Evolutionary conservation across 2,888 invertebrate genomes (phyloP).

Genomic region (Epistrophe eligans): DNA sequence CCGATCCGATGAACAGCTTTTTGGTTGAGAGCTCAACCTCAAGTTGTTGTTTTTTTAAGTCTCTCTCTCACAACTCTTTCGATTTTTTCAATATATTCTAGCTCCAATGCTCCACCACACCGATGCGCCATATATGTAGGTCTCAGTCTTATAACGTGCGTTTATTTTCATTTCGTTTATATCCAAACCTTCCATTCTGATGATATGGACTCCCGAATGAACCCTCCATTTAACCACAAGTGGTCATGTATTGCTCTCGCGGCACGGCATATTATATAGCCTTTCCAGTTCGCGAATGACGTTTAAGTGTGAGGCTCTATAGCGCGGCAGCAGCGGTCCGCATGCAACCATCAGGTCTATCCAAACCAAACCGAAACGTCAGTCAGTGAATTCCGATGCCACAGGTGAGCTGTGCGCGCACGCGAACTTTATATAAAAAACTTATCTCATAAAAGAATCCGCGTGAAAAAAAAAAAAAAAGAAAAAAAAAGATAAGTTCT

Average conservation of each 20-base stretch:
- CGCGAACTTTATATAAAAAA: conserved; percentile 51
- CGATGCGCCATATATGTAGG: too few species aligned
- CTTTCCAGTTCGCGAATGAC: conserved; percentile 64
- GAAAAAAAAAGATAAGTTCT: conserved; percentile 28
- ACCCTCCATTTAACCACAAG: conserved; percentile 31
- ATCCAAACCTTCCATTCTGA: conserved; percentile 22
- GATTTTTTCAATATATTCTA: not conserved
- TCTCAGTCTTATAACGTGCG: not conserved
- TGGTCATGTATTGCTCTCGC: conserved; percentile 53
- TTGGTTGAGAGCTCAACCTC: not conserved
- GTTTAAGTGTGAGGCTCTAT: conserved; percentile 25
- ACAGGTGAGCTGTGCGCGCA: conserved; percentile 73
- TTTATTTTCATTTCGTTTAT: not conserved
- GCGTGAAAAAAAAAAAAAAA: conserved; percentile 8
- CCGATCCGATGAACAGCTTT: not conserved
- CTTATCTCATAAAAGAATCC: conserved; percentile 27
- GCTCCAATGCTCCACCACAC: conserved; percentile 3
- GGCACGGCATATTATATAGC: not conserved
- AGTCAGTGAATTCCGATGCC: conserved; percentile 74
- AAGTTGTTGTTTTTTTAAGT: conserved; percentile 6
- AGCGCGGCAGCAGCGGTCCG: conserved; percentile 2
- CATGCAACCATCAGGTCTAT: conserved; percentile 59
- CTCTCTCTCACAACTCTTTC: conserved; percentile 16
- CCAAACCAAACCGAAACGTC: conserved; percentile 47
- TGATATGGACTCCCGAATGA: conserved; percentile 36